These are phyloP conservation scores for Peromyscus attwateri DNA, from an alignment of 2,797 vertebrate genomes.

Conservation along the genomic window DNA sequence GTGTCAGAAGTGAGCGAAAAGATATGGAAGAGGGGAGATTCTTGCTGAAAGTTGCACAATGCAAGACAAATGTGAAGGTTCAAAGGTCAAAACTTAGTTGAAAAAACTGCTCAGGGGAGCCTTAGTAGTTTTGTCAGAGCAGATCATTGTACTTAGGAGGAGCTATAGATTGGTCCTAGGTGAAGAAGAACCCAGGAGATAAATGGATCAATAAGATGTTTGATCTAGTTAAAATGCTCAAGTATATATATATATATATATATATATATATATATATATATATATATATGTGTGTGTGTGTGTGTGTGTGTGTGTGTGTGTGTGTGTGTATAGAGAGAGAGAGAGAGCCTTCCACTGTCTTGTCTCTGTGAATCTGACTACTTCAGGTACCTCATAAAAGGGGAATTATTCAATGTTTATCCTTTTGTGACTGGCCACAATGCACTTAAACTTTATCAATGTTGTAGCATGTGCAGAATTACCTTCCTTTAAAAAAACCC, in stretches of 20 bases:
- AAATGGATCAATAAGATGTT: not conserved
- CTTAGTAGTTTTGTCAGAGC: not conserved
- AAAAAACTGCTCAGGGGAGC: not conserved
- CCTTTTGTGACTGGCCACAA: not conserved
- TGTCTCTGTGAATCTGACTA: not conserved
- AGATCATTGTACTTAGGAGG: not conserved
- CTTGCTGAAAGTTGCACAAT: not conserved
- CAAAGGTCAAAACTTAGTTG: not conserved
- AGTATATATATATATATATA: too few relatives aligned
- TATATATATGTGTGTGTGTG: not conserved
- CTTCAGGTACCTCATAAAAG: not conserved
- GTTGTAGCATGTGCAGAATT: not conserved
- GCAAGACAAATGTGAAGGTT: not conserved
- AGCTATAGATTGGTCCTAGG: not conserved
- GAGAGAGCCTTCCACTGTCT: not conserved
- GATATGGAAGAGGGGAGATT: not conserved
- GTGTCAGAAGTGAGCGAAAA: not conserved
- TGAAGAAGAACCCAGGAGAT: not conserved
- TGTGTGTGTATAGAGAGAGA: too few relatives aligned
- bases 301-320: too few relatives aligned
- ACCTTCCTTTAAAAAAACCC: not conserved
- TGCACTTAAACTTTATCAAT: not conserved
- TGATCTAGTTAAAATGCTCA: not conserved
- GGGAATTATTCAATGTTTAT: not conserved
- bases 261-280: not conserved